These are phyloP conservation scores for Talpa occidentalis DNA, from an alignment of 2,113 vertebrate genomes.

Conservation along the genomic window DNA sequence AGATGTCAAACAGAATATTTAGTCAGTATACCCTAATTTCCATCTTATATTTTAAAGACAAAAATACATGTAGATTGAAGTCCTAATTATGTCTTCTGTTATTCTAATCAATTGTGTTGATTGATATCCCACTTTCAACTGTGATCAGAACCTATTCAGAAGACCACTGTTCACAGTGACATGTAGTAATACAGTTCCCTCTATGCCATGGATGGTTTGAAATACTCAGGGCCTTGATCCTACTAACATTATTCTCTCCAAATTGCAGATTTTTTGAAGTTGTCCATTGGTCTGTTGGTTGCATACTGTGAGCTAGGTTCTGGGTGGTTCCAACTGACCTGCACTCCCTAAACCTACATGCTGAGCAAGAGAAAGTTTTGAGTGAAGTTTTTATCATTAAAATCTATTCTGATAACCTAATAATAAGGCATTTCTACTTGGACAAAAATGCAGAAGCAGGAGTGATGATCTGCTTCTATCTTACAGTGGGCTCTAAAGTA, in stretches of 20 bases:
- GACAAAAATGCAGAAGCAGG: background rate
- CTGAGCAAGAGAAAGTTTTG: background rate
- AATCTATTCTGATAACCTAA: background rate
- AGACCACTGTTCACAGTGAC: background rate
- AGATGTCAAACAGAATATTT: background rate
- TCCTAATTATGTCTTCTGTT: background rate
- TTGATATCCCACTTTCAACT: background rate
- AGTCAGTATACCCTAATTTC: background rate
- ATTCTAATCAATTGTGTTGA: background rate
- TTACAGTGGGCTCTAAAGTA: background rate
- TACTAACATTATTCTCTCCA: background rate
- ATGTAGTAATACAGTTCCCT: background rate
- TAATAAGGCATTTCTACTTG: background rate
- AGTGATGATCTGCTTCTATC: background rate
- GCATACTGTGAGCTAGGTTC: background rate
- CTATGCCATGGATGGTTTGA: background rate
- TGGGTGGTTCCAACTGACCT: background rate
- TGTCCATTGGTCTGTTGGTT: background rate
- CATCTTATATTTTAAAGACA: constrained; percentile 7
- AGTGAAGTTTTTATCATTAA: background rate
- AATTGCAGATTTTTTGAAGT: background rate
- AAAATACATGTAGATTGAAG: background rate
- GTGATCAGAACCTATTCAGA: background rate
- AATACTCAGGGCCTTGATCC: background rate
- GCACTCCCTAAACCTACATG: background rate